Evolutionary conservation across 2,797 vertebrate genomes (phyloP).

Genomic region (Salarias fasciatus): DNA sequence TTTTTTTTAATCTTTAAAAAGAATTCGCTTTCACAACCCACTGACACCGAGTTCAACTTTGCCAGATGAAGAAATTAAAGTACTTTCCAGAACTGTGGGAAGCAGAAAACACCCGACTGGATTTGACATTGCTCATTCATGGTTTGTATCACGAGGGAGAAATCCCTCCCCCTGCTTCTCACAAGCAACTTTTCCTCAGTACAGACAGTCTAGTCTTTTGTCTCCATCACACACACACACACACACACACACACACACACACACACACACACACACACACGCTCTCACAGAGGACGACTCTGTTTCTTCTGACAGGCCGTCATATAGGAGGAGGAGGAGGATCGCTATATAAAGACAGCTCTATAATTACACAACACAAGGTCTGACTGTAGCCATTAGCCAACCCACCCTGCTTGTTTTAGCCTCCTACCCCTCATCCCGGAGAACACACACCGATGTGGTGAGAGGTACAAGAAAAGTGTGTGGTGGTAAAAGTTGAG

Average conservation of each 20-base stretch:
- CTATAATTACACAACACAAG: constrained; percentile 57
- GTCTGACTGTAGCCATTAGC: constrained; percentile 42
- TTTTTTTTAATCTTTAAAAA: not conserved
- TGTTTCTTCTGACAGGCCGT: constrained; percentile 43
- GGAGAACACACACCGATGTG: constrained; percentile 37
- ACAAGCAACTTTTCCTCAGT: constrained; percentile 18
- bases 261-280: constrained; percentile 5
- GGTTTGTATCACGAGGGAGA: constrained; percentile 25
- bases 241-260: constrained; percentile 2
- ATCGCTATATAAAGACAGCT: constrained; percentile 38
- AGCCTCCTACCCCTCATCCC: constrained; percentile 16
- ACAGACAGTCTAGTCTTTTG: constrained; percentile 35
- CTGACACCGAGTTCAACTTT: not conserved
- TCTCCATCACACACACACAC: constrained; percentile 12
- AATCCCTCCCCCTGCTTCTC: constrained; percentile 14
- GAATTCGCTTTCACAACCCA: not conserved
- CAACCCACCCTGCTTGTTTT: constrained; percentile 40
- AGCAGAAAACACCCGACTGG: constrained; percentile 13
- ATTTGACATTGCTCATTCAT: constrained; percentile 29
- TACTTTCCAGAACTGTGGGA: not conserved
- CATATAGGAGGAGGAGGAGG: constrained; percentile 33
- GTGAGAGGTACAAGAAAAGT: constrained; percentile 32
- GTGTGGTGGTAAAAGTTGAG: constrained; percentile 14
- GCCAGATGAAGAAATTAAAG: not conserved
- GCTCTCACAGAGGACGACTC: constrained; percentile 36